Base-by-base conservation (phyloP, 35 echinoderm and acorn worm genomes). In the Hemicentrotus pulcherrimus region DNA sequence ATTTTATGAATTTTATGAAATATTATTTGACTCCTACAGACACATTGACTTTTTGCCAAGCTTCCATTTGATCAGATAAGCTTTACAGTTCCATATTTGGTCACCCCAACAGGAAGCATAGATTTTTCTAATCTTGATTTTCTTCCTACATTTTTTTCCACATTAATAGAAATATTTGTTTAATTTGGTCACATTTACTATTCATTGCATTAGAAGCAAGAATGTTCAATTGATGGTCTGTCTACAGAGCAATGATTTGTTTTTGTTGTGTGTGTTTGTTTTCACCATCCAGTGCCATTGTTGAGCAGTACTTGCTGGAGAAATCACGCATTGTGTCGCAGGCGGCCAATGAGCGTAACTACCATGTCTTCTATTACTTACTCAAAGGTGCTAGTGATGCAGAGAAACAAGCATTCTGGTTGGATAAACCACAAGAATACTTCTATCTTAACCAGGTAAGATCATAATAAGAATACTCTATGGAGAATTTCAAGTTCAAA, bases 251-350 rank as follows among this genome's bases (percentile, higher is more conserved):
- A 78, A 78, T 78, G 65, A 78, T 78, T 78, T 78, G 65, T 78
- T 78, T 78, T n/a, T 78, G 65, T 78, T 78, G n/a, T 78, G 65
- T n/a, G 22, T 78, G 65, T n/a, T 78, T 78, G 65, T 78, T 78
- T 78, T 28, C 65, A 78, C 48, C 48, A 47, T 96, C 47, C 86
- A 99, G 97, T 94, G 98, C 98, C 31, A 97, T 98, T 35, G 98
- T 99, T n/a, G 98, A 99, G 94, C 97, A 99, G 91, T 99, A 99
- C 96, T 96, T 99, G 46, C 87, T 99, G 52, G 98, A 99, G 94
- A 99, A 99, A 47, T 99, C 98, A 12, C 88, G 98, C 31, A 98
- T 99, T 15, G 97, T 99, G 9, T 97, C 96, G 65, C 97, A 97
- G 33, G 96, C 97, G 45, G 88, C 92, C 47, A 89, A 97, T 47